Base-by-base conservation (phyloP, 1,140 invertebrate genomes). In the Drosophila gunungcola region DNA sequence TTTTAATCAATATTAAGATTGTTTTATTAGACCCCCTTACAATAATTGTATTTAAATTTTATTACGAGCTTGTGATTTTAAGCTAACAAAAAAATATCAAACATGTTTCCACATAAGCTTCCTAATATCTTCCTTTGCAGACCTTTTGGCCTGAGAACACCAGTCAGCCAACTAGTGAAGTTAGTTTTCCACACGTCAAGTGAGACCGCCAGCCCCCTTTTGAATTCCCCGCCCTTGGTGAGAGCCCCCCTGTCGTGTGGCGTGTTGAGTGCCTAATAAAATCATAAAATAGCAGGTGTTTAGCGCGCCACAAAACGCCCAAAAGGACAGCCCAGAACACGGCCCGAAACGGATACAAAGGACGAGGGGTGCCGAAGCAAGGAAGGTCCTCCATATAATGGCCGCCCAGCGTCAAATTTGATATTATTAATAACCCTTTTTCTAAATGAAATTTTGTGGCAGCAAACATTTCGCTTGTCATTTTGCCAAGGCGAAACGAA, bases 361-460 rank as follows among this genome's bases (percentile, higher is more conserved):
- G 42, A 51, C 13, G 38, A 63, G 16, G 58, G n/a, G 32, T 21
- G 51, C 12, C 16, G 16, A 1, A 1, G 12, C 1, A 5, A 48
- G 27, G 16, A 21, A 32, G 9, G 21, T 25, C 32, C 34, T 16
- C 53, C 39, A 42, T 32, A 5, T 69, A 78, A 85, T 85, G 78
- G 76, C 56, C 72, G 73, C 60, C 78, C 58, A 67, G 84, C 83
- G 79, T 88, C 79, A 88, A 77, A 88, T 83, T 86, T 89, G 73
- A 70, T 89, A 89, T 83, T 83, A 88, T 88, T 88, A 89, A 88
- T 89, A 88, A 89, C 76, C 83, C 83, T 89, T 89, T 88, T 83
- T 83, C 79, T 70, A 88, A 88, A 88, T 89, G 79, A 89, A 88
- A 73, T 88, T 88, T 76, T 83, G 84, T 89, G 80, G 80, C 84